phyloP scores from a whole-genome alignment of 2,888 invertebrate genomes.

The Mimachlamys varia region DNA sequence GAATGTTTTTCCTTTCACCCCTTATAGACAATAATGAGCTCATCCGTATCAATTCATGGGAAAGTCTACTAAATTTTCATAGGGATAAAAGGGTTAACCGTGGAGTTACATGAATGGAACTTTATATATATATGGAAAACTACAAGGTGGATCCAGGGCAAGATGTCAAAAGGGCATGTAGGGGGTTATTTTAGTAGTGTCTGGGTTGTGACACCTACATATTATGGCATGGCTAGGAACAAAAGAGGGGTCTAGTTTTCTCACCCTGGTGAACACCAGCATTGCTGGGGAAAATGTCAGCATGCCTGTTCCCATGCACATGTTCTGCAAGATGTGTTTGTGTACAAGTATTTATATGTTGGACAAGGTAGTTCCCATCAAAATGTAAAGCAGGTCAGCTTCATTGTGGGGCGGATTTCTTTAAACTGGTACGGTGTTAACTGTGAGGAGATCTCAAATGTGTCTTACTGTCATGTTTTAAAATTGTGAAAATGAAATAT shows the following conservation, averaged over 20 bases:
- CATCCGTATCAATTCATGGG: no score
- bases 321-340: background rate
- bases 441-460: no score
- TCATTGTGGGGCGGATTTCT: background rate
- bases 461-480: no score
- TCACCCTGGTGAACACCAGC: background rate
- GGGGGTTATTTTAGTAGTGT: background rate
- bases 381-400: background rate
- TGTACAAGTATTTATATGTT: background rate
- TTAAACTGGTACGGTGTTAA: no score
- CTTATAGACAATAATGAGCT: no score
- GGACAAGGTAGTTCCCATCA: background rate
- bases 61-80: no score
- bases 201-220: constrained; percentile 17
- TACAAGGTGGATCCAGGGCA: background rate
- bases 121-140: background rate
- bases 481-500: no score
- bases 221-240: background rate
- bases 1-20: no score
- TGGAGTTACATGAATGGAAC: background rate
- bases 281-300: constrained; percentile 6
- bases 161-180: constrained; percentile 22
- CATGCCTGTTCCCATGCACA: background rate
- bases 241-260: background rate
- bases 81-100: no score